Evolutionary conservation across 2,113 vertebrate species (phyloP), one percentile per base, ranked within the genome.

Genomic region (Stigmatopora nigra): DNA sequence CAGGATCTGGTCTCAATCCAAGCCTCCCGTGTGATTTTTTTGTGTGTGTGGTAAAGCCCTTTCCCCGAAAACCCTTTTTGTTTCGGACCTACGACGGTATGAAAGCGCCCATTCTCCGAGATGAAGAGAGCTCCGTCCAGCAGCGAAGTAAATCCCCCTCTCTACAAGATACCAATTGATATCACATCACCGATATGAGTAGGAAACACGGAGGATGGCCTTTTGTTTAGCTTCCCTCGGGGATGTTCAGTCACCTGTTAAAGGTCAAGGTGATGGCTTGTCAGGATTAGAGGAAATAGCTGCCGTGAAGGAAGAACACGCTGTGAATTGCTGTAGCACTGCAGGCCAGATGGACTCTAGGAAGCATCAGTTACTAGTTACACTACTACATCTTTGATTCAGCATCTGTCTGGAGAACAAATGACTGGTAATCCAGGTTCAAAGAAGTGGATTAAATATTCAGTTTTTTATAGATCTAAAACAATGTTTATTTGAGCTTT

Each of bases 1-100:
- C 89, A 91, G 88, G 87, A 90, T 88, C 80, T 88, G 85, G 83
- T 89, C 85, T 86, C 78, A 81, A 87, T 88, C 87, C 87, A 82
- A 60, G 69, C 74, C 75, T 72, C 62, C 69, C 47, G 57, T 52
- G 58, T 68, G 47, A 71, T 79, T 75, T 71, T 81, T 67, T 38
- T 38, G 68, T 45, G 71, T 67, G 25, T 31, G 76, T 59, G 41
- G 38, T 16, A 48, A 7, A 47, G 41, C 12, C 44, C 61, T 20
- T n/a, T 13, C n/a, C 69, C 68, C 60, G 49, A 66, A 63, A 63
- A 49, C 68, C 35, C 68, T 73, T 63, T 70, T n/a, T n/a, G n/a
- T 52, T 51, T 51, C 1, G 25, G 3, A 19, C 10, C 70, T 61
- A 61, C 71, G 73, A 78, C 73, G 82, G 56, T 59, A 49, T 83